These are phyloP conservation scores for Poecilia gillii DNA, from an alignment of 2,797 vertebrate genomes.

Conservation along the genomic window DNA sequence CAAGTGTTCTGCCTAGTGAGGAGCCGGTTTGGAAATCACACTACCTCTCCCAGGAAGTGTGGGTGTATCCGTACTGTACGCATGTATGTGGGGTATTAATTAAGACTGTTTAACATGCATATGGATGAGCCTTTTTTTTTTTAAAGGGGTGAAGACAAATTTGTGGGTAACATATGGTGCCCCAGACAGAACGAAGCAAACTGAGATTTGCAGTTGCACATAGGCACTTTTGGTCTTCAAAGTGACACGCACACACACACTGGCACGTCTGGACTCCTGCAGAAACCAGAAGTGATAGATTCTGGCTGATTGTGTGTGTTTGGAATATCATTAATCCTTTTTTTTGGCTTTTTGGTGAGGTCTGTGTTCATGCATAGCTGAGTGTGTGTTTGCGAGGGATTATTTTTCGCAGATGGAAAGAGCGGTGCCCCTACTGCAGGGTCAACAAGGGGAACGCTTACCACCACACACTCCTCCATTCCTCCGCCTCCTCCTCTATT, in stretches of 20 bases:
- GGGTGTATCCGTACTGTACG: slow-evolving; percentile 49
- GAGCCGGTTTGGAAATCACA: slow-evolving; percentile 66
- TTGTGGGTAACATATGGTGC: slow-evolving; percentile 81
- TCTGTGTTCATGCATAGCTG: slow-evolving; percentile 43
- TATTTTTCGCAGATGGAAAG: slow-evolving; percentile 75
- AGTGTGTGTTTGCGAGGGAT: slow-evolving; percentile 49
- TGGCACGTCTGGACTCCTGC: slow-evolving; percentile 42
- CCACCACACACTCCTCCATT: slow-evolving; percentile 71
- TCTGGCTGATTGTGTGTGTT: slow-evolving; percentile 55
- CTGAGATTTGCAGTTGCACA: slow-evolving; percentile 43
- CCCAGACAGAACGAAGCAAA: slow-evolving; percentile 73
- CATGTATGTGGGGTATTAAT: slow-evolving; percentile 69
- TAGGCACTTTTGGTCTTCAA: slow-evolving; percentile 58
- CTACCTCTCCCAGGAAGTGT: slow-evolving; percentile 66
- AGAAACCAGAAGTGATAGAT: slow-evolving; percentile 63
- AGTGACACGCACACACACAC: slow-evolving; percentile 45
- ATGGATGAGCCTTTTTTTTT: slow-evolving; percentile 71
- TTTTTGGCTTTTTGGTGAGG: slow-evolving; percentile 51
- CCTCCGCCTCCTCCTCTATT: slow-evolving; percentile 29
- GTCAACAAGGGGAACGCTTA: slow-evolving; percentile 73
- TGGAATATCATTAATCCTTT: slow-evolving; percentile 72
- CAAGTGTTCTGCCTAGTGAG: slow-evolving; percentile 65
- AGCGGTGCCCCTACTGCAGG: slow-evolving; percentile 66
- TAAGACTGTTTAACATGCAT: slow-evolving; percentile 80
- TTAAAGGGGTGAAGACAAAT: slow-evolving; percentile 79